A percentile compares a stretch with the other conserved stretches of the same genome.
phyloP scores from a whole-genome alignment of 2,797 vertebrate genomes.

The Morus bassanus region DNA sequence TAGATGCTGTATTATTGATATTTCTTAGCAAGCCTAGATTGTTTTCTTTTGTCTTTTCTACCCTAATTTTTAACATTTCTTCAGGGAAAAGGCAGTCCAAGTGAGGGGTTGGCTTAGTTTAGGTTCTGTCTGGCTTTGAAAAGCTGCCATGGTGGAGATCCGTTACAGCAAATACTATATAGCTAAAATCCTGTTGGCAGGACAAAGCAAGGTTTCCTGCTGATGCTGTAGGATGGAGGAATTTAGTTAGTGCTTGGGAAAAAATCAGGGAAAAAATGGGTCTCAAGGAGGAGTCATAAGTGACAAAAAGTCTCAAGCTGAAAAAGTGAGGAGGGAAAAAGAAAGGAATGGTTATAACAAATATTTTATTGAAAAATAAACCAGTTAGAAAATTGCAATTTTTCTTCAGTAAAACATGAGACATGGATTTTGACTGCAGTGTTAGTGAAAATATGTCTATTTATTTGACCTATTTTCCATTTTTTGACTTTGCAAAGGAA shows the following conservation, averaged over 20 bases:
- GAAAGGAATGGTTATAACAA: not conserved
- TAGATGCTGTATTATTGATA: not conserved
- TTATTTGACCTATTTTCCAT: not conserved
- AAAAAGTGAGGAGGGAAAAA: not conserved
- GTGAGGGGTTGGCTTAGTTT: accelerated
- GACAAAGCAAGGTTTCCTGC: not conserved
- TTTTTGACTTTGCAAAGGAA: not conserved
- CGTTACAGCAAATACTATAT: not conserved
- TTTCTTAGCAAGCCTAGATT: not conserved
- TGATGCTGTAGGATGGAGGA: not conserved
- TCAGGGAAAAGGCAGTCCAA: not conserved
- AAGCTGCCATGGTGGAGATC: not conserved
- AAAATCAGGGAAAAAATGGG: not conserved
- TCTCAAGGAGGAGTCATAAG: not conserved
- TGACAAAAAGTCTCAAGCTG: not conserved
- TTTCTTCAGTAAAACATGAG: not conserved
- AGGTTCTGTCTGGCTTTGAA: not conserved
- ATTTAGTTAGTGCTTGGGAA: not conserved
- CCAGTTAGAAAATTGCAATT: not conserved
- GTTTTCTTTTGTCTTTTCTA: not conserved
- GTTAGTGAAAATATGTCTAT: not conserved
- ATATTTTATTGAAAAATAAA: not conserved
- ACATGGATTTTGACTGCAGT: not conserved
- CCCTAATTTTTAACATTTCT: not conserved
- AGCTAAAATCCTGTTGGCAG: not conserved